These are phyloP conservation scores for Xenotilapia caudafasciata DNA, from an alignment of 2,113 vertebrate genomes.

Conservation along the genomic window DNA sequence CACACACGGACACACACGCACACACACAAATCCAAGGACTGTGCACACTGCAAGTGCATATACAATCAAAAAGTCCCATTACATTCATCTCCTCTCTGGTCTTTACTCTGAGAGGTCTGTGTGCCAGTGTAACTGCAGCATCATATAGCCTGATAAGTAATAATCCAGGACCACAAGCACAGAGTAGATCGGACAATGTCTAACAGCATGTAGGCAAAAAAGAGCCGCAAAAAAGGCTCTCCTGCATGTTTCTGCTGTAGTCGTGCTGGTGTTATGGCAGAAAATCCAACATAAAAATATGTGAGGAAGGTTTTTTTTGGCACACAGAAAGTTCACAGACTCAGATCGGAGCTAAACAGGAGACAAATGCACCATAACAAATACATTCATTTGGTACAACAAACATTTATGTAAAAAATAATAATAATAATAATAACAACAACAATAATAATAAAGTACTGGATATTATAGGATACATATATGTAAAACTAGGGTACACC, in stretches of 20 bases:
- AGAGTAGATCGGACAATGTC: background rate
- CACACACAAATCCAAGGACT: background rate
- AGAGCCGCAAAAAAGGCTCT: accelerated
- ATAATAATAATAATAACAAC: accelerated
- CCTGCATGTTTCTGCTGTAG: background rate
- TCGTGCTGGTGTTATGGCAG: background rate
- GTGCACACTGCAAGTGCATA: background rate
- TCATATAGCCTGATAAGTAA: background rate
- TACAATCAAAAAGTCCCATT: background rate
- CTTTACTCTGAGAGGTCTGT: background rate
- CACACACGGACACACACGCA: background rate
- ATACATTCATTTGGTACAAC: slow-evolving; percentile 39
- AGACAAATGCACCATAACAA: slow-evolving; percentile 4
- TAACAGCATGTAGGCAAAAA: background rate
- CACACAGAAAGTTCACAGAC: background rate
- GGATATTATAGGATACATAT: background rate
- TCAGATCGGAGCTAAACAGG: background rate
- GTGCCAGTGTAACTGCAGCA: background rate
- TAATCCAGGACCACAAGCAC: background rate
- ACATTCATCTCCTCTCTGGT: background rate
- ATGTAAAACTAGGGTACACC: background rate
- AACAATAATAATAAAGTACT: background rate
- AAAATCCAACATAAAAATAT: background rate
- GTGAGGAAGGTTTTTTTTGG: background rate
- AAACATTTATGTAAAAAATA: background rate